These are phyloP conservation scores for Ischnura elegans DNA, from an alignment of 2,888 invertebrate genomes.

Conservation along the genomic window DNA sequence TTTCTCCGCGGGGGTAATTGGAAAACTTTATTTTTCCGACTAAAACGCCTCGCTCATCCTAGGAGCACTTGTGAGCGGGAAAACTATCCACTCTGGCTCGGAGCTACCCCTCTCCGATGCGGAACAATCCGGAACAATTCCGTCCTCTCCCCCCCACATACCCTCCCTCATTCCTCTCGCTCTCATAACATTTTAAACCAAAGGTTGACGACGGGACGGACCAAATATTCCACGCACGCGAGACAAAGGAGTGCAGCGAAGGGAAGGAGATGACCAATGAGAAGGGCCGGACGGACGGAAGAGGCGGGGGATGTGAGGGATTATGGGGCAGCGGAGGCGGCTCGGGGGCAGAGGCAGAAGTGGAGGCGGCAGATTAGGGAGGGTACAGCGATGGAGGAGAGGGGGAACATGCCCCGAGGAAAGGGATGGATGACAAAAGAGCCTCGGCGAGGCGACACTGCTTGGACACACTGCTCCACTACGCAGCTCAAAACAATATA, in stretches of 20 bases:
- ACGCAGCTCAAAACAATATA: no score
- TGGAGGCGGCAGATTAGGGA: constrained; percentile 1
- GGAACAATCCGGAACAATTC: not conserved
- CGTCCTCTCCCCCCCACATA: not conserved
- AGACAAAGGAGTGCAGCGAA: constrained; percentile 25
- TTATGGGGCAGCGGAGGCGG: not conserved
- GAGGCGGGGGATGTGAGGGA: not conserved
- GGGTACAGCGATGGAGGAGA: not conserved
- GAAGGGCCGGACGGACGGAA: not conserved
- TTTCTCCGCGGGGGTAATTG: constrained; percentile 18
- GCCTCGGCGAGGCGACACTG: not conserved
- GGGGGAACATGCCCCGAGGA: not conserved
- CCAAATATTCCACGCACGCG: constrained; percentile 28
- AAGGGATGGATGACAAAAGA: not conserved
- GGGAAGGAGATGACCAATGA: constrained; percentile 7
- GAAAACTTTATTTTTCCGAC: constrained; percentile 24
- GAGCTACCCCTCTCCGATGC: not conserved
- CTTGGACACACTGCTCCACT: no score
- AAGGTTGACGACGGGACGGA: not conserved
- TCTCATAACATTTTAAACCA: not conserved
- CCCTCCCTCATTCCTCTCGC: not conserved
- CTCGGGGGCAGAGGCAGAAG: not conserved
- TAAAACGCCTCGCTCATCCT: not conserved
- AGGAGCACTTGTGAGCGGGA: not conserved
- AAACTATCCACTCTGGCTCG: no score